Conservation (phyloP, 1,140 invertebrate genomes). For the Brachionus calyciflorus region DNA sequence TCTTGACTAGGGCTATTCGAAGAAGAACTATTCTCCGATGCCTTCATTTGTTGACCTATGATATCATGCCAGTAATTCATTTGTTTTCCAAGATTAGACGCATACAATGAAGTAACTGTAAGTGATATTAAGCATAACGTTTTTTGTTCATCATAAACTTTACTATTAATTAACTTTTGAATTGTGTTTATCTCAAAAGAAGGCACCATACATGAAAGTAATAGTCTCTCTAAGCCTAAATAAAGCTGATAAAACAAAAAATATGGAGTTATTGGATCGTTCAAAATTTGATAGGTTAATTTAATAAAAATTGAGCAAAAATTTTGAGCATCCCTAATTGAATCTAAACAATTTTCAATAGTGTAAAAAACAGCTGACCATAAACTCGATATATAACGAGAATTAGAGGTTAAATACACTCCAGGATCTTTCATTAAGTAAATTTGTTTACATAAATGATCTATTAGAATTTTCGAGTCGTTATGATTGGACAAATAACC, state of each 20-base stretch:
- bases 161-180: conserved; percentile 2
- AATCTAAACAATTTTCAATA: conserved; percentile 64
- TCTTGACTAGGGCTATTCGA: neutral
- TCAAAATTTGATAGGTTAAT: conserved; percentile 27
- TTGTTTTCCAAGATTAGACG: conserved; percentile 9
- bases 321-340: conserved; percentile 56
- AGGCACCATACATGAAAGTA: conserved; percentile 28
- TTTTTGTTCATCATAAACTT: conserved; percentile 19
- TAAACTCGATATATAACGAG: conserved; percentile 54
- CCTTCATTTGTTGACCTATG: neutral
- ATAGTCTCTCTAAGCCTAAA: conserved; percentile 18
- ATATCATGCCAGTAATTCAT: conserved; percentile 46
- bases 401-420: conserved; percentile 66
- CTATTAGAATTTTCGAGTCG: conserved; percentile 49
- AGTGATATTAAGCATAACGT: conserved; percentile 31
- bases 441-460: conserved; percentile 49
- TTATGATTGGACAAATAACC: conserved; percentile 44
- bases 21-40: neutral
- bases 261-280: conserved; percentile 28
- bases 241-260: conserved; percentile 41
- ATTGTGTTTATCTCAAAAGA: conserved; percentile 16
- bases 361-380: conserved; percentile 71
- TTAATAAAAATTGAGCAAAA: conserved; percentile 42
- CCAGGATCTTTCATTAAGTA: conserved; percentile 59
- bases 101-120: conserved; percentile 17